These are phyloP conservation scores for Cryptocheilus praepositus DNA, from an alignment of 2,888 invertebrate species.

Conservation along the genomic window DNA sequence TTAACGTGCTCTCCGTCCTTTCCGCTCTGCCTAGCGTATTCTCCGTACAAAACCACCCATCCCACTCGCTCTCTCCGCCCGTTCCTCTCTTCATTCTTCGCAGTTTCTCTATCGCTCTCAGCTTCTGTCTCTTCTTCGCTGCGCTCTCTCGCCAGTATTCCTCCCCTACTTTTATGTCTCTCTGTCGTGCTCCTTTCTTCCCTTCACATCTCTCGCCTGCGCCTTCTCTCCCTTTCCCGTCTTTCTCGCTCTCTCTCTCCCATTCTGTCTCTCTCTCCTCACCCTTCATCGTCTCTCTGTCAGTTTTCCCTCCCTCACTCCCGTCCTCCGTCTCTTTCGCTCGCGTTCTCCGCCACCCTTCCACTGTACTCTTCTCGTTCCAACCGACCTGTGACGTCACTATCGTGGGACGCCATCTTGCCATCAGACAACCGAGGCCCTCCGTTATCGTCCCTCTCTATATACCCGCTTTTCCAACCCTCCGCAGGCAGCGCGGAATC, in stretches of 20 bases:
- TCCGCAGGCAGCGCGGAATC: constrained; percentile 28
- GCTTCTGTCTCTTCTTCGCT: constrained; percentile 11
- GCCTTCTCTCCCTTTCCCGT: constrained; percentile 9
- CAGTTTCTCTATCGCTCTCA: constrained; percentile 23
- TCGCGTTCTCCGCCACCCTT: background rate
- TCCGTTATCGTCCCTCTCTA: constrained; percentile 69
- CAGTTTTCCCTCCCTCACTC: constrained; percentile 17
- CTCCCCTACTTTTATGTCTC: constrained; percentile 13
- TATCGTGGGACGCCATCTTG: constrained; percentile 75
- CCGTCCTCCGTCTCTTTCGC: constrained; percentile 2
- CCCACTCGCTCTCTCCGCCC: constrained; percentile 4
- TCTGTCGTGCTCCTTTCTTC: constrained; percentile 9
- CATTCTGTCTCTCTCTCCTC: constrained; percentile 6
- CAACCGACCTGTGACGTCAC: constrained; percentile 69
- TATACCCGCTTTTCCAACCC: constrained; percentile 49
- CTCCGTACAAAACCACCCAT: background rate
- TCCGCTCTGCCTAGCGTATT: constrained; percentile 7
- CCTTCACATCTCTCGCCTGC: background rate
- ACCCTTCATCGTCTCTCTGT: constrained; percentile 8
- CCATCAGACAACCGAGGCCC: constrained; percentile 73
- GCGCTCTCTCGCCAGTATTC: constrained; percentile 12
- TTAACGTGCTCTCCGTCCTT: constrained; percentile 23
- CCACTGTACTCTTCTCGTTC: constrained; percentile 29
- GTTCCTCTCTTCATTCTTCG: constrained; percentile 7
- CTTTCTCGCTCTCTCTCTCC: constrained; percentile 9